Percentiles rank a stretch among this genome's conserved stretches.
These are phyloP conservation scores for Cettia cetti DNA, from an alignment of 2,113 vertebrate species.

Conservation along the genomic window DNA sequence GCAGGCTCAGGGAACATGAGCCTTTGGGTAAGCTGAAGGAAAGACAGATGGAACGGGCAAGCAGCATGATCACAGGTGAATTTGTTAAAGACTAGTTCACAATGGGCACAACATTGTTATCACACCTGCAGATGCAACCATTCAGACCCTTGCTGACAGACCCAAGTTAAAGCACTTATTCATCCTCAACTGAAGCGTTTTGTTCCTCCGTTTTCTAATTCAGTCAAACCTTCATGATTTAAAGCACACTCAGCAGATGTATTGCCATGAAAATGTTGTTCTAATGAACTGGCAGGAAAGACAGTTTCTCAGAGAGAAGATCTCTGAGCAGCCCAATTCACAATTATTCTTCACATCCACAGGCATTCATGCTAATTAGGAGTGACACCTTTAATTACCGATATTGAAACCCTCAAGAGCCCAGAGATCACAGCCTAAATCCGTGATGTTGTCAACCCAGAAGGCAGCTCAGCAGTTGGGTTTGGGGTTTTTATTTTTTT, in stretches of 20 bases:
- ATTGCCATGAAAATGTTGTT: not conserved
- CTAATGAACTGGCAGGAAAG: not conserved
- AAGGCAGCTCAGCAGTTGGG: not conserved
- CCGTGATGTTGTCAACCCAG: constrained; percentile 15
- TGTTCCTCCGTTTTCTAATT: not conserved
- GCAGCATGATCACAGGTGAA: not conserved
- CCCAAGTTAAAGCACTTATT: not conserved
- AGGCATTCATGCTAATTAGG: constrained; percentile 8
- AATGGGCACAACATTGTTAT: not conserved
- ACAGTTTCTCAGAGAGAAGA: not conserved
- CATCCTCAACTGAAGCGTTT: not conserved
- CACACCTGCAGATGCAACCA: not conserved
- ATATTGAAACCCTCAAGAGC: constrained; percentile 54
- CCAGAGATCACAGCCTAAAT: constrained; percentile 58
- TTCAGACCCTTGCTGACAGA: not conserved
- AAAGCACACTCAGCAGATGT: not conserved
- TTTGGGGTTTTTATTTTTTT: not conserved
- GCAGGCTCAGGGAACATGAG: not conserved
- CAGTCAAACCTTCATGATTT: not conserved
- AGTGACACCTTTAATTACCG: constrained; percentile 54
- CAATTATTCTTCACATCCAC: not conserved
- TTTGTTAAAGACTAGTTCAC: not conserved
- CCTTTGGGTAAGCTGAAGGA: not conserved
- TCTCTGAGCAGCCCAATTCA: not conserved
- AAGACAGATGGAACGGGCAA: not conserved